Conservation (phyloP, 2,888 invertebrate species). For the Spilarctia lutea region DNA sequence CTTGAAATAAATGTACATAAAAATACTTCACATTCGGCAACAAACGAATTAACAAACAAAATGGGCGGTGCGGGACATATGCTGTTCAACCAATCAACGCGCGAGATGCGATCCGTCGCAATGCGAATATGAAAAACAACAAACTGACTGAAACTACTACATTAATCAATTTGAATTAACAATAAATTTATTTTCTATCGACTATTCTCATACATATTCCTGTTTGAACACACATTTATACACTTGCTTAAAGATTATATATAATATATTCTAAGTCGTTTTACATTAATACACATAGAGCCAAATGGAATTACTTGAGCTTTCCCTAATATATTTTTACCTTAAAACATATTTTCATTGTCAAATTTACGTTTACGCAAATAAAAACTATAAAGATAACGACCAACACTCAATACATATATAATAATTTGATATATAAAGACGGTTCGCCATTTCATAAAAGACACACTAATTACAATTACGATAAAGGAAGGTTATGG, state of each 20-base stretch:
- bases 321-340: constrained; percentile 23
- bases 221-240: background rate
- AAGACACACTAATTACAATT: constrained; percentile 20
- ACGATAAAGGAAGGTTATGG: constrained; percentile 35
- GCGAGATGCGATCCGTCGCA: too few relatives aligned
- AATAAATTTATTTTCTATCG: background rate
- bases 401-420: constrained; percentile 41
- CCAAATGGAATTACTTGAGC: constrained; percentile 37
- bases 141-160: background rate
- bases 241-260: background rate
- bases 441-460: constrained; percentile 40
- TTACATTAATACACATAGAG: constrained; percentile 5
- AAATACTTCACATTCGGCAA: too few relatives aligned
- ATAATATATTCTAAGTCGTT: constrained; percentile 1
- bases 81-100: too few relatives aligned
- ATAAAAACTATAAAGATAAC: constrained; percentile 33
- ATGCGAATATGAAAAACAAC: too few relatives aligned
- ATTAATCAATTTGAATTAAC: background rate
- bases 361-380: constrained; percentile 57
- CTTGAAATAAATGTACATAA: too few relatives aligned
- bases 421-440: constrained; percentile 28
- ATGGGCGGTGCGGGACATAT: too few relatives aligned
- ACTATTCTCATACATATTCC: background rate
- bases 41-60: too few relatives aligned
- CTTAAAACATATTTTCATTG: constrained; percentile 76